Percentiles rank a stretch among this genome's conserved stretches.
Evolutionary conservation across 2,797 vertebrate species (phyloP).

Genomic region (Squalus acanthias): DNA sequence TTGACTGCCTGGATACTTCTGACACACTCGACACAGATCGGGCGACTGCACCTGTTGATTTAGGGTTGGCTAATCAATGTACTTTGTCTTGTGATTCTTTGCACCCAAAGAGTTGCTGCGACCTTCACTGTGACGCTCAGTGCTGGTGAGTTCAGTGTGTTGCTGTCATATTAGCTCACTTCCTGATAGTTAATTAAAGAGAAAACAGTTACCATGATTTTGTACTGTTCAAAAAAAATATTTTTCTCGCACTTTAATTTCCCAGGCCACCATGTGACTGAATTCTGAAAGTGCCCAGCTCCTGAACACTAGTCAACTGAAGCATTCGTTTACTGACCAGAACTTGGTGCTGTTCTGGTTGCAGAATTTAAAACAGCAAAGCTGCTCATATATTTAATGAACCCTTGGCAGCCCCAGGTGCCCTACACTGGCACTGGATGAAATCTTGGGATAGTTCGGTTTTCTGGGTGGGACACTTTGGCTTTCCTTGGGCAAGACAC

Average conservation of each 20-base stretch:
- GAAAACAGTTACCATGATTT: background rate
- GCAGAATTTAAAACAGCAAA: background rate
- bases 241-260: background rate
- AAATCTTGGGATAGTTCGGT: background rate
- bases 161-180: background rate
- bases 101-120: background rate
- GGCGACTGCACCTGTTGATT: background rate
- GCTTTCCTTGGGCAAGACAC: too few relatives aligned
- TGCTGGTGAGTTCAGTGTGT: background rate
- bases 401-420: background rate
- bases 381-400: background rate
- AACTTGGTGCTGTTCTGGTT: background rate
- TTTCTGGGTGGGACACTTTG: too few relatives aligned
- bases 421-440: background rate
- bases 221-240: background rate
- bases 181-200: background rate
- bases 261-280: background rate
- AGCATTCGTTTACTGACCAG: too few relatives aligned
- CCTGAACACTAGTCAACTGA: background rate
- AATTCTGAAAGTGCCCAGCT: background rate
- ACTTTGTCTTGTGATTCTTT: background rate
- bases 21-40: background rate
- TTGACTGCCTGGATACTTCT: background rate
- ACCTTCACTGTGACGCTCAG: background rate
- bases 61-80: background rate